Conservation (phyloP, 2,888 invertebrate genomes). For the Galeopsomyia nigrocyanea region DNA sequence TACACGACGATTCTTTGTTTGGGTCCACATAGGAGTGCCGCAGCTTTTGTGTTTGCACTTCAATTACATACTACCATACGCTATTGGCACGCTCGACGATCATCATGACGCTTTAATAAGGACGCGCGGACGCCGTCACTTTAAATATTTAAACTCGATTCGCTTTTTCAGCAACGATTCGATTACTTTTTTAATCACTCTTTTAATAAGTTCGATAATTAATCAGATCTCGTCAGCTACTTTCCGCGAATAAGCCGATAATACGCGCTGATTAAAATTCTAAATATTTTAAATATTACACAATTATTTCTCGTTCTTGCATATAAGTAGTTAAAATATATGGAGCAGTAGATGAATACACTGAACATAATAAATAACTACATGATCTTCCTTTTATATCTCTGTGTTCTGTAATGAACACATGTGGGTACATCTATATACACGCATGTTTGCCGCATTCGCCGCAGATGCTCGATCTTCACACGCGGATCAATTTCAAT, state of each 20-base stretch:
- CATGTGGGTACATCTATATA: constrained; percentile 4
- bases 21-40: neutral
- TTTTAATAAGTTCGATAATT: too few species aligned
- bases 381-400: too few species aligned
- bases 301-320: too few species aligned
- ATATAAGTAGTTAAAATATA: too few species aligned
- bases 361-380: too few species aligned
- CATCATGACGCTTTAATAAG: constrained; percentile 34
- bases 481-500: constrained; percentile 45
- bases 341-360: too few species aligned
- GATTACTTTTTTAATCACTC: too few species aligned
- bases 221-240: too few species aligned
- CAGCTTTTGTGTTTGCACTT: constrained; percentile 33
- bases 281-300: too few species aligned
- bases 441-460: constrained; percentile 18
- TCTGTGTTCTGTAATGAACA: too few species aligned
- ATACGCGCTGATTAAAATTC: too few species aligned
- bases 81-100: constrained; percentile 13
- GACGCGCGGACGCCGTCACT: neutral
- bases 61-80: constrained; percentile 25
- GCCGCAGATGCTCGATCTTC: constrained; percentile 31
- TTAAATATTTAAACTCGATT: constrained; percentile 26
- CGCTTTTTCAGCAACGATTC: neutral
- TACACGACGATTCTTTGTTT: neutral
- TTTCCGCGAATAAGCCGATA: too few species aligned